Percentiles rank a stretch among this genome's conserved stretches.
Evolutionary conservation across 2,797 vertebrate species (phyloP).

Genomic region (Malacoctenus gilli): DNA sequence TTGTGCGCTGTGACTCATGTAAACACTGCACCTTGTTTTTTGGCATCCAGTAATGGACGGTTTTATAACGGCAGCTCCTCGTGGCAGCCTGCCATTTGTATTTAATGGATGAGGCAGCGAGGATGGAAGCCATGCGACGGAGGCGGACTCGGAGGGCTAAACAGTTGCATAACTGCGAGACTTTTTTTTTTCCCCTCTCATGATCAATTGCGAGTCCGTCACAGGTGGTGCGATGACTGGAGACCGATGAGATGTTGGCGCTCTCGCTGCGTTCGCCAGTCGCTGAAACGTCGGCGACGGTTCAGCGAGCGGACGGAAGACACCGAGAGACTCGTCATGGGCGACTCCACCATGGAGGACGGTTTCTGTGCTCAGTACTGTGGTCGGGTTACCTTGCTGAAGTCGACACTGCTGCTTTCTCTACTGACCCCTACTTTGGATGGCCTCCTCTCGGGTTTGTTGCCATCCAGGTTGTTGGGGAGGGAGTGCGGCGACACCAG

Average conservation of each 20-base stretch:
- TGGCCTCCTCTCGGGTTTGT: constrained; percentile 86
- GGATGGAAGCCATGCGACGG: constrained; percentile 45
- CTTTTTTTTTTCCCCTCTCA: constrained; percentile 37
- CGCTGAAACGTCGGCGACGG: constrained; percentile 41
- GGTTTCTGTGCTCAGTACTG: constrained; percentile 68
- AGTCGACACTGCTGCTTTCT: constrained; percentile 94
- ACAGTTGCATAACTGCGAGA: constrained; percentile 40
- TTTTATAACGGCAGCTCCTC: constrained; percentile 49
- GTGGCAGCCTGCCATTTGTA: constrained; percentile 55
- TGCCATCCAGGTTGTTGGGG: constrained; percentile 87
- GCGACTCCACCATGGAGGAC: constrained; percentile 53
- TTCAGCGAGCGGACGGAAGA: constrained; percentile 42
- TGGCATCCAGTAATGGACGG: constrained; percentile 46
- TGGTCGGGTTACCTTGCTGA: constrained; percentile 89
- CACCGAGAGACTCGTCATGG: constrained; percentile 68
- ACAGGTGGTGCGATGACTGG: constrained; percentile 11
- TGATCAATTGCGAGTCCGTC: constrained; percentile 23
- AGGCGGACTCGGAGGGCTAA: constrained; percentile 42
- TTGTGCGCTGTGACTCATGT: constrained; percentile 50
- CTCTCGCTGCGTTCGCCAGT: constrained; percentile 22
- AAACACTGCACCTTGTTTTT: constrained; percentile 56
- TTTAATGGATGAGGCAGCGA: constrained; percentile 37
- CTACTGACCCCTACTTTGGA: constrained; percentile 91
- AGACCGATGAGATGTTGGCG: constrained; percentile 25
- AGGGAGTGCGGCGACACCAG: constrained; percentile 88